phyloP scores from a whole-genome alignment of 2,113 vertebrate species.

The Phalacrocorax aristotelis region DNA sequence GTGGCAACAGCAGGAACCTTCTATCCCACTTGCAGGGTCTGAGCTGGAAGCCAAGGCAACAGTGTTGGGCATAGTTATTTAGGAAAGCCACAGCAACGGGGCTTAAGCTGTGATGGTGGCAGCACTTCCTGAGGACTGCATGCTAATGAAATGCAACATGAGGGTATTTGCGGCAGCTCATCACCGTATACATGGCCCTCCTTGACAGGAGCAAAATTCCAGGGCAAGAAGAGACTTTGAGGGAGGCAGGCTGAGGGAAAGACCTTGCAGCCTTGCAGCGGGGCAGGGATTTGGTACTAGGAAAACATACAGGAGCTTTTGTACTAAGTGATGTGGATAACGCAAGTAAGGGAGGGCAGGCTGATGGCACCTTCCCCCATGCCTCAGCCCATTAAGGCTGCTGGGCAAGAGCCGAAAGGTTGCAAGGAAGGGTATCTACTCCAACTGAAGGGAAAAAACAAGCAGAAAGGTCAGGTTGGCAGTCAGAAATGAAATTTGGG shows the following conservation, averaged over 20 bases:
- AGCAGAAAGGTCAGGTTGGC: neutral
- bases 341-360: neutral
- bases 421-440: neutral
- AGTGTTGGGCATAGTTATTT: neutral
- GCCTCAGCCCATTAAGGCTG: neutral
- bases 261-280: neutral
- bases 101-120: neutral
- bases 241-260: neutral
- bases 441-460: neutral
- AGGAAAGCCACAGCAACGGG: neutral
- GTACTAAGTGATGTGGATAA: neutral
- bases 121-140: neutral
- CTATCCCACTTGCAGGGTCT: neutral
- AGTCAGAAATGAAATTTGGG: neutral
- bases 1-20: neutral
- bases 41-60: neutral
- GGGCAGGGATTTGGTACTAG: neutral
- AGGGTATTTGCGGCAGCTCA: neutral
- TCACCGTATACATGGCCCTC: neutral
- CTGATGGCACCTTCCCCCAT: neutral
- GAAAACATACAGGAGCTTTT: neutral
- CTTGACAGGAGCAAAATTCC: neutral
- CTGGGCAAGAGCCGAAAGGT: neutral
- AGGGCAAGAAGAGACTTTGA: neutral
- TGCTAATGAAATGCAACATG: neutral